phyloP scores from a whole-genome alignment of 2,113 vertebrate species.

The Spizaetus ornatus region DNA sequence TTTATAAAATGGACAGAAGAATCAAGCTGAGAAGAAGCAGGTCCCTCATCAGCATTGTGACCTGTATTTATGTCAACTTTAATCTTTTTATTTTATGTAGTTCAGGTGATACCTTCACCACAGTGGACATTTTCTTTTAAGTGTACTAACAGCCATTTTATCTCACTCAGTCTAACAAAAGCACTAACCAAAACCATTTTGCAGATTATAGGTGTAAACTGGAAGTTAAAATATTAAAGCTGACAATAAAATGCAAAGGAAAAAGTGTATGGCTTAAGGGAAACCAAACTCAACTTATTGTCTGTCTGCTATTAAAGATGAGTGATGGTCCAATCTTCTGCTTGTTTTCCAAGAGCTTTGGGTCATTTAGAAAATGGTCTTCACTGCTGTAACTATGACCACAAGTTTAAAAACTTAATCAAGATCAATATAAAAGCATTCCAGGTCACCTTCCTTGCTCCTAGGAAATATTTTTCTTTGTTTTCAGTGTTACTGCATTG shows the following conservation, averaged over 20 bases:
- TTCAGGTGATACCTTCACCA: neutral
- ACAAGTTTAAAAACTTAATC: neutral
- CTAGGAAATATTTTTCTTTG: neutral
- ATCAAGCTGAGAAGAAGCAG: neutral
- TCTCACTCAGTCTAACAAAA: neutral
- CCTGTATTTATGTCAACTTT: neutral
- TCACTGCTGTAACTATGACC: neutral
- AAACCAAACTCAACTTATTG: neutral
- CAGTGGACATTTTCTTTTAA: neutral
- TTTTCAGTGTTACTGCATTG: neutral
- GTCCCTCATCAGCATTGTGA: neutral
- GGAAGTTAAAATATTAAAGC: neutral
- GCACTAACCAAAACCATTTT: neutral
- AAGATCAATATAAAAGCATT: conserved; percentile 4
- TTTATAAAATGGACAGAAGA: neutral
- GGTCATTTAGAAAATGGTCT: neutral
- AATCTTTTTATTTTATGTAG: neutral
- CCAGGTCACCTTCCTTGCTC: neutral
- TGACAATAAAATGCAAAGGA: neutral
- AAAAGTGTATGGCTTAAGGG: neutral
- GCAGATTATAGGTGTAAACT: neutral
- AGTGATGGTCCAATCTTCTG: neutral
- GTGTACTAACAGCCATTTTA: neutral
- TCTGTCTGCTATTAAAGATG: neutral
- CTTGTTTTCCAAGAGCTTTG: neutral